Conservation (phyloP, 2,113 vertebrate genomes). For the Donacobius atricapilla region DNA sequence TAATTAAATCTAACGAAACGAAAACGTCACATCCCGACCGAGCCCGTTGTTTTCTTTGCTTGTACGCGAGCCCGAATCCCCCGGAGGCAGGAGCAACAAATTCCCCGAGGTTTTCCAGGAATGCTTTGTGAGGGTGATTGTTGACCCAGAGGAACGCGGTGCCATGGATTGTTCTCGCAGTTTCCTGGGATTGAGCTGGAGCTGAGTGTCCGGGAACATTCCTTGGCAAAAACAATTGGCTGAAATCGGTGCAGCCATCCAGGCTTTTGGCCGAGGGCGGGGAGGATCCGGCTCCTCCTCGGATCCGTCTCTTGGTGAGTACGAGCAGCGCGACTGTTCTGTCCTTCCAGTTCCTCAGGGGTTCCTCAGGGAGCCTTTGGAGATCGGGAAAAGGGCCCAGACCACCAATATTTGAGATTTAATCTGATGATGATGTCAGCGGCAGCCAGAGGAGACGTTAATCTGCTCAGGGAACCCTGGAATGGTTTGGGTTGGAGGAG, state of each 20-base stretch:
- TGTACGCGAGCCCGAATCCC: neutral
- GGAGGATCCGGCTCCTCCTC: neutral
- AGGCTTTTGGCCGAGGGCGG: neutral
- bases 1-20: neutral
- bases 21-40: neutral
- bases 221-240: neutral
- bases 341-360: neutral
- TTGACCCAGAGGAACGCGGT: neutral
- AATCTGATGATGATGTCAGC: too few relatives aligned
- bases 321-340: too few relatives aligned
- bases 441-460: neutral
- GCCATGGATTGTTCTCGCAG: neutral
- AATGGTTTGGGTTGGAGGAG: neutral
- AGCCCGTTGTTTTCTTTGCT: neutral
- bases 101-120: neutral
- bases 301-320: neutral
- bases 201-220: neutral
- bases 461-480: neutral
- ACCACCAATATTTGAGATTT: neutral
- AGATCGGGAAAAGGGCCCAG: fast-evolving
- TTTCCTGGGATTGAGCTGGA: neutral
- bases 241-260: neutral
- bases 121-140: neutral
- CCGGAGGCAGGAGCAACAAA: neutral
- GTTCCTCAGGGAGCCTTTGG: neutral